Percentiles rank a stretch among this genome's conserved stretches.
These are phyloP conservation scores for Sebastes miniatus DNA, from an alignment of 2,797 vertebrate genomes.

Conservation along the genomic window DNA sequence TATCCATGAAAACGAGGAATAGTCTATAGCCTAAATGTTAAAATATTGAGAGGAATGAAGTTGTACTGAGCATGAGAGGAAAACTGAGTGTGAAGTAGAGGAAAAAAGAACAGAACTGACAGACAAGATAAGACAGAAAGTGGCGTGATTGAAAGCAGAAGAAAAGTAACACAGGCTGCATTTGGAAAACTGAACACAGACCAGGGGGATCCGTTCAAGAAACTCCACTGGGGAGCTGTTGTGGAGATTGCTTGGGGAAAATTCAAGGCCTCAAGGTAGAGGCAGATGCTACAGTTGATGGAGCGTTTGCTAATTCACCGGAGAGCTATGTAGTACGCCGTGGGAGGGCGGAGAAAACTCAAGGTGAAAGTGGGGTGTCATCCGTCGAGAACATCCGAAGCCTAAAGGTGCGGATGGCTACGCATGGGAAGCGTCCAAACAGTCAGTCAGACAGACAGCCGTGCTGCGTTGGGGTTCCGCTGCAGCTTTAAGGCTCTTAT, in stretches of 20 bases:
- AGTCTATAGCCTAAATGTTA: not conserved
- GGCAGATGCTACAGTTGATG: slow-evolving; percentile 55
- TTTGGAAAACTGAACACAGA: slow-evolving; percentile 42
- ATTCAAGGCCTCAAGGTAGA: slow-evolving; percentile 55
- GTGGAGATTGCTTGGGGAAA: slow-evolving; percentile 53
- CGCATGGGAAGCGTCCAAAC: slow-evolving; percentile 17
- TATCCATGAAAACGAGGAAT: not conserved
- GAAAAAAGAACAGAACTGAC: not conserved
- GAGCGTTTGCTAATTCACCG: slow-evolving; percentile 47
- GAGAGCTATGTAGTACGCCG: slow-evolving; percentile 27
- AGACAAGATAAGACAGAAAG: slow-evolving; percentile 6
- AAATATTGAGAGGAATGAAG: not conserved
- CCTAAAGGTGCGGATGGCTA: slow-evolving; percentile 38
- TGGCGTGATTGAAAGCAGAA: slow-evolving; percentile 23
- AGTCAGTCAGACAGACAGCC: not conserved
- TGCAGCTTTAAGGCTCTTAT: slow-evolving; percentile 23
- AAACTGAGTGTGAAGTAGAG: not conserved
- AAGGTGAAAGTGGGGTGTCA: slow-evolving; percentile 35
- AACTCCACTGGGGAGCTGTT: slow-evolving; percentile 40
- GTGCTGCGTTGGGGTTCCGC: not conserved
- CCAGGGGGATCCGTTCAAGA: slow-evolving; percentile 36
- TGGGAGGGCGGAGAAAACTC: slow-evolving; percentile 34
- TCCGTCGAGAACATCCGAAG: slow-evolving; percentile 37
- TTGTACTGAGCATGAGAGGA: not conserved
- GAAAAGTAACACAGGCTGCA: slow-evolving; percentile 22